These are phyloP conservation scores for Mus spretus DNA, from an alignment of 2,797 vertebrate species.

Conservation along the genomic window DNA sequence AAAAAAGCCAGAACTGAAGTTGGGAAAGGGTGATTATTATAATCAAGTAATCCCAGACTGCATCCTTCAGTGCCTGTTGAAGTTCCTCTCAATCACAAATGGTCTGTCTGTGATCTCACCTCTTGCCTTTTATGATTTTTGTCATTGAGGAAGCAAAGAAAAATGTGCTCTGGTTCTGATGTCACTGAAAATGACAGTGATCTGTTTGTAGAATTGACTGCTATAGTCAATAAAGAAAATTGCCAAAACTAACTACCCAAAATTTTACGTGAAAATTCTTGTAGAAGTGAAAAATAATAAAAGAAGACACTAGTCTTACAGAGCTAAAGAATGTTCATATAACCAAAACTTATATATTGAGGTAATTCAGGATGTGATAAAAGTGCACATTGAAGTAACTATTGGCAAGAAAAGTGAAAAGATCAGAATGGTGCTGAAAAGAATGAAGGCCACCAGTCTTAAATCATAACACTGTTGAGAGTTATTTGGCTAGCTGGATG, in stretches of 20 bases:
- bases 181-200: conserved; percentile 92
- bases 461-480: no score
- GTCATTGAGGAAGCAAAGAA: conserved; percentile 90
- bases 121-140: conserved; percentile 94
- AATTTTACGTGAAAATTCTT: conserved; percentile 97
- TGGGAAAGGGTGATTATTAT: conserved; percentile 90
- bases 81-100: conserved; percentile 96
- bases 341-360: conserved; percentile 99
- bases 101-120: conserved; percentile 94
- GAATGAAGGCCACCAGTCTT: not conserved
- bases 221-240: conserved; percentile 95
- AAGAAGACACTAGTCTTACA: conserved; percentile 96
- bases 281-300: conserved; percentile 99
- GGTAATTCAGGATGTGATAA: conserved; percentile 85
- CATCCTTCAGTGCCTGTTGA: conserved; percentile 92
- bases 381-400: not conserved
- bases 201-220: conserved; percentile 96
- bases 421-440: not conserved
- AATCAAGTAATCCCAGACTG: conserved; percentile 87
- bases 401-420: not conserved
- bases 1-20: conserved; percentile 90
- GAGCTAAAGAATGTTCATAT: conserved; percentile 99
- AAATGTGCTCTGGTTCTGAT: conserved; percentile 87
- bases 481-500: not conserved
- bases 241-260: conserved; percentile 91